Evolutionary conservation across 2,797 vertebrate genomes (phyloP).

Genomic region (Garrulus glandarius): DNA sequence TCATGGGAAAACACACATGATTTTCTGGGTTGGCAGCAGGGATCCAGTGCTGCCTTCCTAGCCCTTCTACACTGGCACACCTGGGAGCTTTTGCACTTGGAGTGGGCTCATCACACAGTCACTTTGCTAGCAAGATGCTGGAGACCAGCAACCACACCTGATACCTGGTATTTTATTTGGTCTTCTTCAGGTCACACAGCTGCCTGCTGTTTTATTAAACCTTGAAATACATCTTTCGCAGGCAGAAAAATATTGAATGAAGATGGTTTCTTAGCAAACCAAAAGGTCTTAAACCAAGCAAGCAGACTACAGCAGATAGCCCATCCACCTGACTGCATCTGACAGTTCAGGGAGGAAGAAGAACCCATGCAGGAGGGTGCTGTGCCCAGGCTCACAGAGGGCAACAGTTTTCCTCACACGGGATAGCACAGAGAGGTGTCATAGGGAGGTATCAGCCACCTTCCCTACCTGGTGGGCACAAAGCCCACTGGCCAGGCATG

Average conservation of each 20-base stretch:
- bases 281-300: background rate
- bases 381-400: background rate
- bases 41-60: background rate
- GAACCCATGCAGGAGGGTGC: background rate
- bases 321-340: accelerated
- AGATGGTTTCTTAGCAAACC: background rate
- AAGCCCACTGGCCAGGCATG: background rate
- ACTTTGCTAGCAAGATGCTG: background rate
- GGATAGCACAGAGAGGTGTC: background rate
- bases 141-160: background rate
- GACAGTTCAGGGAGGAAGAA: background rate
- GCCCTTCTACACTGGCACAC: background rate
- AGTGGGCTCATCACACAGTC: background rate
- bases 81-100: background rate
- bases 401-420: background rate
- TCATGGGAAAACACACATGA: background rate
- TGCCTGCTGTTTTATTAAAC: background rate
- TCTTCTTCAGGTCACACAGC: background rate
- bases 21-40: background rate
- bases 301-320: background rate
- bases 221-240: background rate
- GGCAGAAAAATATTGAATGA: background rate
- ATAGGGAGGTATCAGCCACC: background rate
- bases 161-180: background rate
- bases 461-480: background rate